Evolutionary conservation across 2,888 invertebrate genomes (phyloP), one percentile per base, ranked within the genome.

Genomic region (Portevinia maculata): DNA sequence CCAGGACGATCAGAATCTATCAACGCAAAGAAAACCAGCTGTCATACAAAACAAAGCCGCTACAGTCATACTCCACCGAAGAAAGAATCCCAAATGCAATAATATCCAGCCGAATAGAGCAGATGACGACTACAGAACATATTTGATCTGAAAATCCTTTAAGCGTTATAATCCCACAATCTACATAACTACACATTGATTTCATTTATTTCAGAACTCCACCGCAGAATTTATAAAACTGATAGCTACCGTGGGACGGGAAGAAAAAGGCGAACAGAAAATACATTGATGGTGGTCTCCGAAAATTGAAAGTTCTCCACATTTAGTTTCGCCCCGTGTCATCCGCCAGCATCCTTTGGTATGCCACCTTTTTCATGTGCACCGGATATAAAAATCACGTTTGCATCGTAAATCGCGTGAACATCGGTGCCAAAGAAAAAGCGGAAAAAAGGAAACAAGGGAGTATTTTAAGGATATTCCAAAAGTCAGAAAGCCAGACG

Each of bases 351-450:
- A 5, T 34, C 44, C 30, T 30, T 44, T 8, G 39, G 59, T 28
- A 3, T 24, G 64, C 75, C 70, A 75, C 52, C 44, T 73, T 53
- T 67, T 55, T 52, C 60, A 67, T 19, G 59, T 60, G 55, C 67
- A 60, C 62, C 60, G 60, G 67, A 67, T 71, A 79, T 65, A 69
- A 67, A 85, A 85, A 86, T 86, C 86, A 86, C 86, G 86, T 86
- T 85, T 83, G 83, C 81, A 84, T 84, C 84, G 83, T 86, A 85
- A 86, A 86, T 86, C 85, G 85, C 81, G 81, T 85, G 78, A 85
- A 79, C 84, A 73, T 83, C 78, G 78, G n/a, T 53, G 46, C 55
- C 28, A 62, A 21, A 19, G 11, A 46, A 3, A 6, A 30, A 30
- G 46, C 5, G 15, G 13, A 19, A 15, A 55, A 53, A 62, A 53